Evolutionary conservation across 2,888 invertebrate genomes (phyloP).

Genomic region (Suillia variegata): DNA sequence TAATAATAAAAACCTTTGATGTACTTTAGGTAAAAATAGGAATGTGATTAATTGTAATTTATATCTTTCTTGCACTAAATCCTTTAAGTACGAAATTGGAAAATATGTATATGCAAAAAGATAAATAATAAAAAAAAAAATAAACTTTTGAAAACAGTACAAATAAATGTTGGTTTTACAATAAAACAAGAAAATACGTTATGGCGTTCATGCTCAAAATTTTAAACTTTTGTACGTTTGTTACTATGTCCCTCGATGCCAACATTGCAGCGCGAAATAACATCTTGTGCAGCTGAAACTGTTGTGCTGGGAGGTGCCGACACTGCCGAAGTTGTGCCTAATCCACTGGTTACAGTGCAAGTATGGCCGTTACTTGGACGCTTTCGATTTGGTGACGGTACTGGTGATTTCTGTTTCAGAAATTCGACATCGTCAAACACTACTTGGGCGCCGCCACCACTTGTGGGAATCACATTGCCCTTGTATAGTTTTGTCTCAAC

Average conservation of each 20-base stretch:
- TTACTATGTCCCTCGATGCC: conserved; percentile 60
- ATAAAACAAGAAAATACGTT: no score
- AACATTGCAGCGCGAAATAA: conserved; percentile 57
- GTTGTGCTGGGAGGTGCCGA: conserved; percentile 42
- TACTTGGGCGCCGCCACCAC: conserved; percentile 93
- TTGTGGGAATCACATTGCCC: conserved; percentile 92
- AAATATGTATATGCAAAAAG: no score
- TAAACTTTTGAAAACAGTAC: no score
- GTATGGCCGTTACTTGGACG: conserved; percentile 50
- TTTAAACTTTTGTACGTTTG: conserved; percentile 57
- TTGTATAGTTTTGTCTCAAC: conserved; percentile 92
- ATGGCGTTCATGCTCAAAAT: no score
- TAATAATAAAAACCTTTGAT: no score
- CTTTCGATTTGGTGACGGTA: conserved; percentile 61
- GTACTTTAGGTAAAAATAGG: no score
- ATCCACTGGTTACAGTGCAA: conserved; percentile 26
- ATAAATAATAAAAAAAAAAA: no score
- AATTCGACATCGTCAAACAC: conserved; percentile 94
- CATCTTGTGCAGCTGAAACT: conserved; percentile 46
- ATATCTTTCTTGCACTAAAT: no score
- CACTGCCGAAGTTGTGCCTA: conserved; percentile 27
- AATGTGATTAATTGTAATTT: no score
- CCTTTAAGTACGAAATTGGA: no score
- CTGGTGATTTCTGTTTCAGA: conserved; percentile 81
- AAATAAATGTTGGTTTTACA: no score